Percentiles rank a stretch among this genome's conserved stretches.
Evolutionary conservation across 1,140 invertebrate genomes (phyloP).

Genomic region (Chionoecetes opilio): DNA sequence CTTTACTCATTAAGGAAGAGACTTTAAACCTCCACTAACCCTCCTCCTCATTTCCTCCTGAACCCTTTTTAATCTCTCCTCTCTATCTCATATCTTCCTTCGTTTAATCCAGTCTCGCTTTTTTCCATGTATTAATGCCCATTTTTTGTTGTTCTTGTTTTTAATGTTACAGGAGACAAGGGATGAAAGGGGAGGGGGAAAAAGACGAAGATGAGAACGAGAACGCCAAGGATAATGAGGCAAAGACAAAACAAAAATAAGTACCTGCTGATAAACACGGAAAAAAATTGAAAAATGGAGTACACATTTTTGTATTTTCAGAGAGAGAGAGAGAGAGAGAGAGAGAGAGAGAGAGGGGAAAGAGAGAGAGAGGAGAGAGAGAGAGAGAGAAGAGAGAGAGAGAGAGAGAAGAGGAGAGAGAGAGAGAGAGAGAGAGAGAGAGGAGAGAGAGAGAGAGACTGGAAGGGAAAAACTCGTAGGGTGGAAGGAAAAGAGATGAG

Average conservation of each 20-base stretch:
- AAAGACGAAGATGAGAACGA: background rate
- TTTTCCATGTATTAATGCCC: background rate
- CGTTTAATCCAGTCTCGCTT: background rate
- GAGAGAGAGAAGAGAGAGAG: background rate
- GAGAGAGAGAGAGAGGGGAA: background rate
- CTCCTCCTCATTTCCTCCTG: background rate
- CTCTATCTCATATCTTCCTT: constrained; percentile 13
- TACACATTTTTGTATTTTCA: too few species aligned
- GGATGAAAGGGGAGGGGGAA: background rate
- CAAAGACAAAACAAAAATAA: too few species aligned
- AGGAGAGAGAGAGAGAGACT: too few species aligned
- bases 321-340: too few species aligned
- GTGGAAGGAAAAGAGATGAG: background rate
- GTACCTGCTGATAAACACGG: too few species aligned
- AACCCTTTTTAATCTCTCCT: background rate
- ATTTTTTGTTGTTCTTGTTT: background rate
- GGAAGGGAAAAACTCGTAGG: background rate
- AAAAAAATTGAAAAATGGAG: background rate
- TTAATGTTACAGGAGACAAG: background rate
- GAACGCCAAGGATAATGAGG: background rate
- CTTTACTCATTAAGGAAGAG: constrained; percentile 31
- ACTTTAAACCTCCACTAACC: constrained; percentile 20
- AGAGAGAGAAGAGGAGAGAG: background rate
- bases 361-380: background rate
- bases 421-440: background rate